Percentiles rank a stretch among this genome's conserved stretches.
Conservation (phyloP, 2,888 invertebrate genomes). For the Parochlus steinenii region DNA sequence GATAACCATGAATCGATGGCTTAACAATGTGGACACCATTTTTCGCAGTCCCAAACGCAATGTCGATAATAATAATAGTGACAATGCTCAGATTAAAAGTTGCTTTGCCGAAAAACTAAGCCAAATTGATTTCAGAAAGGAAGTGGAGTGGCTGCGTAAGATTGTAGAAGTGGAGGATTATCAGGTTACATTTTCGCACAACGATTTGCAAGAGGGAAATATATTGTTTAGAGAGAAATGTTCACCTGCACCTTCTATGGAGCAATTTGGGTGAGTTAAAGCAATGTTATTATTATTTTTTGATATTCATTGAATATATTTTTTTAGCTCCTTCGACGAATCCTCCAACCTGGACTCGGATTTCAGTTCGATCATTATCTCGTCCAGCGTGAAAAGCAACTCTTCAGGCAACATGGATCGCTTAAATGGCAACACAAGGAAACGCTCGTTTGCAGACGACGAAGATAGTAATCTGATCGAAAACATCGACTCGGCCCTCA, state of each 20-base stretch:
- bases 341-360: constrained; percentile 1
- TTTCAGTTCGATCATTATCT: constrained; percentile 4
- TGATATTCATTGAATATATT: too few species aligned
- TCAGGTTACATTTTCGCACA: constrained; percentile 86
- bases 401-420: too few species aligned
- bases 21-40: constrained; percentile 38
- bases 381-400: not conserved
- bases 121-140: constrained; percentile 42
- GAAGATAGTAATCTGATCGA: constrained; percentile 19
- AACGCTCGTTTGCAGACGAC: constrained; percentile 16
- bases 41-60: constrained; percentile 20
- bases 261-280: not conserved
- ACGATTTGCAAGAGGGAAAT: constrained; percentile 82
- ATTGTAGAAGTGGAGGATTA: constrained; percentile 41
- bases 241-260: not conserved
- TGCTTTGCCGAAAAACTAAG: constrained; percentile 26
- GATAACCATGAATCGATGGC: constrained; percentile 74
- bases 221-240: constrained; percentile 35
- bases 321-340: too few species aligned
- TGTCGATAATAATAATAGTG: constrained; percentile 6
- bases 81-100: constrained; percentile 13
- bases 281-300: not conserved
- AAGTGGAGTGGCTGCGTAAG: constrained; percentile 53
- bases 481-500: constrained; percentile 18
- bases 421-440: constrained; percentile 14